Conservation (phyloP, 1,140 invertebrate species). For the Cherax quadricarinatus region DNA sequence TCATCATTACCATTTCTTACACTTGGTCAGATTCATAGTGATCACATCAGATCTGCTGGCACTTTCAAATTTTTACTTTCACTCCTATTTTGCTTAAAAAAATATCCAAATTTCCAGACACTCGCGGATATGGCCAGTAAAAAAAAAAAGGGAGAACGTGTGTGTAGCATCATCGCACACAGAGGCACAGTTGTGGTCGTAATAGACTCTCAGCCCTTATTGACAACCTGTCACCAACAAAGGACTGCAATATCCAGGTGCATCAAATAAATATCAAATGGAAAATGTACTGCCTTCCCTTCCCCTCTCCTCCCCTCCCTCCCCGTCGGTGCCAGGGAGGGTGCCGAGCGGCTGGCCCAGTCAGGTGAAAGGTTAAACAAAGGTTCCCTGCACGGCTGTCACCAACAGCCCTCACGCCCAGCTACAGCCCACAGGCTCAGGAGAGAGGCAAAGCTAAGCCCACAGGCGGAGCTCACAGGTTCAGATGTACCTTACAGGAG, state of each 20-base stretch:
- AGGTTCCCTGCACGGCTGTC: slow-evolving; percentile 13
- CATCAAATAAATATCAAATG: slow-evolving; percentile 29
- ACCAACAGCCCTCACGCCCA: slow-evolving; percentile 4
- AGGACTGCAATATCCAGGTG: slow-evolving; percentile 15
- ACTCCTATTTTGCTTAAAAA: no score
- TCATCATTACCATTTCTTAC: no score
- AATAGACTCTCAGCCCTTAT: background rate
- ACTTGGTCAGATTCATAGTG: no score
- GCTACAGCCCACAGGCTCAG: background rate
- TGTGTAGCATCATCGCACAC: background rate
- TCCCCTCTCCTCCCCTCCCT: no score
- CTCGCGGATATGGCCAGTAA: no score
- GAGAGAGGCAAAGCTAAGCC: background rate
- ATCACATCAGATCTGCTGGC: no score
- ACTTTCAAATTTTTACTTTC: no score
- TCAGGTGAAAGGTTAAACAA: slow-evolving; percentile 37
- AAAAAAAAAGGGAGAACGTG: no score
- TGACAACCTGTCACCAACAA: slow-evolving; percentile 27
- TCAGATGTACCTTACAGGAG: no score
- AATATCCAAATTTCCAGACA: no score
- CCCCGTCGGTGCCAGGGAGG: background rate
- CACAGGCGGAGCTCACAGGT: no score
- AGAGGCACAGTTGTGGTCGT: background rate
- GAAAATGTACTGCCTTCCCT: slow-evolving; percentile 6
- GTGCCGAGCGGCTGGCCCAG: background rate